Evolutionary conservation across 1,140 invertebrate species (phyloP), one percentile per base, ranked within the genome.

Genomic region (Pogonus chalceus): DNA sequence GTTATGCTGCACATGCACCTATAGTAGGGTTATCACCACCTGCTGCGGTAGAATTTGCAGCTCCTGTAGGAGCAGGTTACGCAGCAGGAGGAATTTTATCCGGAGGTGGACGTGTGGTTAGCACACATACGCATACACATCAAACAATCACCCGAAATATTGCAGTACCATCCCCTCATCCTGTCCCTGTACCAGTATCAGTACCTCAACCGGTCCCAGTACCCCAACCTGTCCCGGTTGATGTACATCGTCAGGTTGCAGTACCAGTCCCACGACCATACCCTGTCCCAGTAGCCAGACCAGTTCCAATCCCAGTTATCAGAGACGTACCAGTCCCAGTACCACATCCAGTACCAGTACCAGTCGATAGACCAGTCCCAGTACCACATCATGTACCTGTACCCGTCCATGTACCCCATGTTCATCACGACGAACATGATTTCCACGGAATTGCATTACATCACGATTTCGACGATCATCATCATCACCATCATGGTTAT

Each of bases 231-330:
- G 49, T 57, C 24, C 46, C 58, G 35, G 59, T 61, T 10, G 51
- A 23, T 12, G 59, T 60, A 12, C 46, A 49, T 2, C 55, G 49
- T 24, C 52, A 54, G 14, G 31, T 49, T 20, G 68, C 68, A 22
- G 65, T 70, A 0, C 72, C 70, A 35, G 59, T 75, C 1, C 58
- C 61, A 0, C 71, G 71, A 55, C 73, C 74, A 2, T 75, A 73
- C 51, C 70, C 72, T 2, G 65, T 69, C 7, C 57, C 64, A 2
- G 69, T 76, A 0, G 69, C 71, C 20, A 72, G 69, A 54, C 61
- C 54, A 0, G 64, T 71, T 20, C 71, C 68, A 0, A 20, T 57
- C 10, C 49, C 49, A 14, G 46, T 54, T 12, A 7, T 35, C 26
- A 51, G 58, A 18, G 56, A 59, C 4, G 62, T 51, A 7, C 51